Evolutionary conservation across 1,140 invertebrate genomes (phyloP).

Genomic region (Ips typographus): DNA sequence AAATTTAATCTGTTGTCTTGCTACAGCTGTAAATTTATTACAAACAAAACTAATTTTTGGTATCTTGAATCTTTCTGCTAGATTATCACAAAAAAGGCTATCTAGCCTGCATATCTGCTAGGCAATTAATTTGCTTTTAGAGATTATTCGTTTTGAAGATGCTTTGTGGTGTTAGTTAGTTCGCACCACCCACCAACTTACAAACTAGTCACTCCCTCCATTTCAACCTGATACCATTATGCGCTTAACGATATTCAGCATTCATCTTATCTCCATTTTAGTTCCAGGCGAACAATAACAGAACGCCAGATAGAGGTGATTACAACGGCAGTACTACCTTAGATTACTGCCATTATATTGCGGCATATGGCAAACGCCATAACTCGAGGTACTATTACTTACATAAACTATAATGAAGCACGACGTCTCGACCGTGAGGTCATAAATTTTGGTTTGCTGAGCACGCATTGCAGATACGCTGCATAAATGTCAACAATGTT

Average conservation of each 20-base stretch:
- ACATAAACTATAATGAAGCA: slow-evolving; percentile 19
- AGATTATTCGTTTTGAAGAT: too few relatives aligned
- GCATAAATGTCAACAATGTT: too few relatives aligned
- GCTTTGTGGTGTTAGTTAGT: background rate
- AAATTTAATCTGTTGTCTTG: too few relatives aligned
- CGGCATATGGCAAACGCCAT: slow-evolving; percentile 24
- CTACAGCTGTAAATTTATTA: too few relatives aligned
- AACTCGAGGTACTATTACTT: slow-evolving; percentile 5
- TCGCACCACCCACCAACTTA: background rate
- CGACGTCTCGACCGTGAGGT: slow-evolving; percentile 1
- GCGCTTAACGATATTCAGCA: background rate
- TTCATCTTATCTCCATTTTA: slow-evolving; percentile 7
- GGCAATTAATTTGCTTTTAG: too few relatives aligned
- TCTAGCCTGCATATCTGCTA: too few relatives aligned
- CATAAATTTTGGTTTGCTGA: slow-evolving; percentile 14
- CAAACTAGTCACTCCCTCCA: background rate
- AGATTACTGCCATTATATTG: slow-evolving; percentile 14
- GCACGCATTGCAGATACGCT: slow-evolving; percentile 11
- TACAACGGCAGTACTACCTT: slow-evolving; percentile 10
- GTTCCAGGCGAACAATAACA: slow-evolving; percentile 15
- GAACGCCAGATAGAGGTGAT: slow-evolving; percentile 19
- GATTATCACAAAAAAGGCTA: too few relatives aligned
- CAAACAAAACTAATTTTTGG: too few relatives aligned
- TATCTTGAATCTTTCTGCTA: too few relatives aligned
- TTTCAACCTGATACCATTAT: background rate